A percentile compares a stretch with the other conserved stretches of the same genome.
These are phyloP conservation scores for Micromys minutus DNA, from an alignment of 2,113 vertebrate genomes.

Conservation along the genomic window DNA sequence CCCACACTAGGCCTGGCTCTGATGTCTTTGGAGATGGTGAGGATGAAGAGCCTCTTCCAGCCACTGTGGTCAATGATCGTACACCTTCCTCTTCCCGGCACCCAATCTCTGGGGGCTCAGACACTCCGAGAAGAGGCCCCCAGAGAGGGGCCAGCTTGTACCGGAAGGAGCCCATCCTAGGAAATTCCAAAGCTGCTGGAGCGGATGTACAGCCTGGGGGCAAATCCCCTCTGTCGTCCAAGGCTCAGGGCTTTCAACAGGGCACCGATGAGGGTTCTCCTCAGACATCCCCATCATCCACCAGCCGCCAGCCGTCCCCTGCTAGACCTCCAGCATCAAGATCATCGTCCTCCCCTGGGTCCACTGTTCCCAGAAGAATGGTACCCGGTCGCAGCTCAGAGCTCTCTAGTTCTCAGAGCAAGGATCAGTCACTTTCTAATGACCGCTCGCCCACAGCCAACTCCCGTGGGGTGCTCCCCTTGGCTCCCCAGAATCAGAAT, in stretches of 20 bases:
- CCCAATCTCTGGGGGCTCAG: constrained; percentile 65
- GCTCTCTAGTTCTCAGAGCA: constrained; percentile 45
- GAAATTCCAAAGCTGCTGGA: constrained; percentile 5
- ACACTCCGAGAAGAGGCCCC: constrained; percentile 77
- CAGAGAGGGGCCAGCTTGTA: constrained; percentile 61
- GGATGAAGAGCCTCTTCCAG: constrained; percentile 72
- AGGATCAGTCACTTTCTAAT: neutral
- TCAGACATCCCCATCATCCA: neutral
- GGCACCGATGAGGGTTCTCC: constrained; percentile 10
- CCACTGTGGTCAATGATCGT: constrained; percentile 35
- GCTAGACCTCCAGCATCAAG: neutral
- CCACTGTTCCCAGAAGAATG: constrained; percentile 69
- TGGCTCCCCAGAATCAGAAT: neutral
- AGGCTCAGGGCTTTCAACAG: constrained; percentile 55
- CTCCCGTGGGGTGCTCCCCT: constrained; percentile 75
- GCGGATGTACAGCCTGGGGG: neutral
- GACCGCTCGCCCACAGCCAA: constrained; percentile 46
- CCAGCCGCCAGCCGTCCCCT: neutral
- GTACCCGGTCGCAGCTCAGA: constrained; percentile 74
- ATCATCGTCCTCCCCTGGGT: neutral
- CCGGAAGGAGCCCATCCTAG: constrained; percentile 51
- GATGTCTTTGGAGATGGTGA: neutral
- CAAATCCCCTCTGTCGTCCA: neutral
- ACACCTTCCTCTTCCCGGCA: constrained; percentile 77
- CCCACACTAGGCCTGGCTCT: neutral